phyloP scores from a whole-genome alignment of 2,888 invertebrate genomes.

The Epinotia demarniana region DNA sequence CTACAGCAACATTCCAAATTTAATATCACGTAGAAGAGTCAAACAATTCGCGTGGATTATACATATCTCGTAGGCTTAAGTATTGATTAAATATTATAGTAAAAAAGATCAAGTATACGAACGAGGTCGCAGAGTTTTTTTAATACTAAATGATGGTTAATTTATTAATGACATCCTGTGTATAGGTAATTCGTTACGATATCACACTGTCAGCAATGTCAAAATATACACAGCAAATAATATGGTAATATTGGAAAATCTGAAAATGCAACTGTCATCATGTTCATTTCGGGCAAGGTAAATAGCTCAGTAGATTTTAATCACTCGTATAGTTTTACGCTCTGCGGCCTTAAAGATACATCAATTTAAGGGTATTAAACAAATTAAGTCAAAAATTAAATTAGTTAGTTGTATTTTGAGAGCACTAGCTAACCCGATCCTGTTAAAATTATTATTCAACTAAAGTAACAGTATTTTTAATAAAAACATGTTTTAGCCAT shows the following conservation, averaged over 20 bases:
- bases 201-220: no score
- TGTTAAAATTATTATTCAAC: background rate
- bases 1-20: conserved; percentile 82
- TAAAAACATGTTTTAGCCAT: background rate
- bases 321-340: background rate
- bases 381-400: background rate
- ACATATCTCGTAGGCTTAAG: conserved; percentile 34
- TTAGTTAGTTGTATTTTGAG: background rate
- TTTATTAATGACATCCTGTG: no score
- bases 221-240: no score
- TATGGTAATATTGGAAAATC: background rate
- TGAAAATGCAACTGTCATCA: background rate
- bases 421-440: background rate
- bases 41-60: conserved; percentile 60
- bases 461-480: no score
- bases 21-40: conserved; percentile 57
- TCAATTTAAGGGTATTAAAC: background rate
- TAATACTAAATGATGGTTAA: no score
- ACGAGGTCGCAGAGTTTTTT: background rate
- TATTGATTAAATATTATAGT: conserved; percentile 5
- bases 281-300: background rate
- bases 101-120: background rate
- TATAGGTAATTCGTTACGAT: no score
- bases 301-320: no score
- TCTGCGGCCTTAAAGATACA: background rate